Evolutionary conservation across 2,888 invertebrate genomes (phyloP), one percentile per base, ranked within the genome.

Genomic region (Idaea dimidiata): DNA sequence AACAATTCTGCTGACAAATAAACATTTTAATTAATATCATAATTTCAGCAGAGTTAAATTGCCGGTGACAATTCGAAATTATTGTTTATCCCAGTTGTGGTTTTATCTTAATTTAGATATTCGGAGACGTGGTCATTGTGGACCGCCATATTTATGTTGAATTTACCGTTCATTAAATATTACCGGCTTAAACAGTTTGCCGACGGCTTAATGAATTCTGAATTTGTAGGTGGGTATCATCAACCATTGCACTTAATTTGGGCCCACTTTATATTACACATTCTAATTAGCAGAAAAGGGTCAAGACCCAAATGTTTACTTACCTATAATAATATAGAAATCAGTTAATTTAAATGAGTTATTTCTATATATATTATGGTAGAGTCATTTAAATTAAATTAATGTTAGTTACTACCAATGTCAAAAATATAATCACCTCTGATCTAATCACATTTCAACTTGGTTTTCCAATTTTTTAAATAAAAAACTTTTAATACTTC

Each of bases 131-230:
- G 83, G 83, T 83, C 81, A 82, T 79, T 73, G 76, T 71, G 71
- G 72, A 77, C 84, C 83, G 71, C 80, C 82, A 81, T 84, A 85
- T 87, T 86, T 85, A 84, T 86, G 84, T 81, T 77, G 78, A 83
- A 85, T 86, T 84, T 83, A 82, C 81, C 78, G 71, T 79, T 75
- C 83, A 87, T 85, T 87, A 84, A 86, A 85, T 80, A 82, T 76
- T 81, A 81, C 72, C 76, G 78, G 80, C 78, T 81, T 63, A 80
- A 85, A 85, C 82, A 84, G 84, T 86, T 86, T 82, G 79, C 82
- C 57, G 71, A 72, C 77, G 76, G 80, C 80, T 81, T 84, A 86
- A 84, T 86, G 80, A 88, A 88, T 88, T 86, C 76, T 78, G 80
- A 87, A 88, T 85, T 88, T 86, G 79, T 82, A 81, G 68, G 79